Evolutionary conservation across 2,888 invertebrate species (phyloP), one percentile per base, ranked within the genome.

Genomic region (Heliconius erato): DNA sequence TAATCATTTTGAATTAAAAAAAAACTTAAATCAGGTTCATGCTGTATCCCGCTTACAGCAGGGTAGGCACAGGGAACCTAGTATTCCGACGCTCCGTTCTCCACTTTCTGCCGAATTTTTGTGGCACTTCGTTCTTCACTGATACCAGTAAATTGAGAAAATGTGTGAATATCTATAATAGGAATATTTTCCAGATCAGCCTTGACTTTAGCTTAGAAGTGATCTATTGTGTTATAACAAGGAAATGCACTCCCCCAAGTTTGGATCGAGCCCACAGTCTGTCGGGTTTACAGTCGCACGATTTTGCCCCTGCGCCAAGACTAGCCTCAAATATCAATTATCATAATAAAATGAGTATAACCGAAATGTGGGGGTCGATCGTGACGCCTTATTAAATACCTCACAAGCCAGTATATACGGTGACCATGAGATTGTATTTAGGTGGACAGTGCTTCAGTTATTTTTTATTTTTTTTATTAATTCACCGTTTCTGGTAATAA

Each of bases 321-420:
- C 7, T 23, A 16, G 7, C 23, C 2, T 54, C 23, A 65, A 65
- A 65, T 65, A 71, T 35, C 40, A 26, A 72, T 72, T 72, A 72
- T 59, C 35, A 63, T 63, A 63, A 49, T 68, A 28, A 68, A 49
- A 40, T 44, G 28, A 32, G 6, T 65, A 68, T 78, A 44, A 68
- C 78, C 68, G 67, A 78, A 78, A 78, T 68, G 28, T 68, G 28
- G 65, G 49, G 19, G 44, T 40, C 44, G 78, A 78, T 67, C n/a
- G 74, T 16, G 40, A 65, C 59, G 59, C 35, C 40, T 74, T 80
- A 80, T 80, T 80, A 72, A 80, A 80, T 80, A 80, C 40, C 79
- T 26, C 23, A 63, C 44, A 49, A 74, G 28, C 74, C 28, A 44
- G n/a, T n/a, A 9, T 67, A 44, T 78, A 44, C 0, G 26, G 49